A percentile compares a stretch with the other conserved stretches of the same genome.
Conservation (phyloP, 2,888 invertebrate genomes). For the Meliscaeva auricollis region DNA sequence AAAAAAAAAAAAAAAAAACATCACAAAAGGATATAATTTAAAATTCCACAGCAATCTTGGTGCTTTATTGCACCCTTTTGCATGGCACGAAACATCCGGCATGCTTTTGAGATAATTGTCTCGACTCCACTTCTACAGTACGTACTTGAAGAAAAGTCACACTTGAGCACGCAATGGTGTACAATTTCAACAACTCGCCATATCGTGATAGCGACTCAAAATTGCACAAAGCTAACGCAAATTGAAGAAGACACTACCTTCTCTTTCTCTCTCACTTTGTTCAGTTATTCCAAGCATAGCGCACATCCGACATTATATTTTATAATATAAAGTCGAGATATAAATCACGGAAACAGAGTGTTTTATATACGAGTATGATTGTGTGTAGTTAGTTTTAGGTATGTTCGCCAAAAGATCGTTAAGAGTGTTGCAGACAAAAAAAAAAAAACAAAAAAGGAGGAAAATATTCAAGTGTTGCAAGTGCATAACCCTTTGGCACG, state of each 20-base stretch:
- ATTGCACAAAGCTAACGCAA: constrained; percentile 43
- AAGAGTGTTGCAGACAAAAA: constrained; percentile 5
- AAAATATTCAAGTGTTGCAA: constrained; percentile 20
- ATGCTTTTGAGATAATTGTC: constrained; percentile 52
- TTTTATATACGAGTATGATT: background rate
- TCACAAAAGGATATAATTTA: background rate
- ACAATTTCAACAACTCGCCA: constrained; percentile 29
- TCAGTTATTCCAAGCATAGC: constrained; percentile 31
- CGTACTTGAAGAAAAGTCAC: constrained; percentile 45
- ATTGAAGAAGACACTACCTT: background rate
- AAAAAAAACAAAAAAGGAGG: background rate
- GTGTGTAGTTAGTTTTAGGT: background rate
- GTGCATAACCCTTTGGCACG: constrained; percentile 48
- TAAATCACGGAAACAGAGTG: constrained; percentile 36
- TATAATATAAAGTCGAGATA: constrained; percentile 19
- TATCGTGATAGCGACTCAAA: constrained; percentile 24
- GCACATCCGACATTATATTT: constrained; percentile 15
- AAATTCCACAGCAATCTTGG: constrained; percentile 22
- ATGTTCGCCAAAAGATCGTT: constrained; percentile 39
- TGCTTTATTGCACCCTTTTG: constrained; percentile 33
- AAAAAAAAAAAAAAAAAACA: background rate
- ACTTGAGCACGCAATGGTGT: constrained; percentile 62
- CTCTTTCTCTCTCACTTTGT: background rate
- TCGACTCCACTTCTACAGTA: constrained; percentile 11
- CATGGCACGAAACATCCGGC: constrained; percentile 38